Evolutionary conservation across 2,888 invertebrate species (phyloP).

Genomic region (Cerastoderma edule): DNA sequence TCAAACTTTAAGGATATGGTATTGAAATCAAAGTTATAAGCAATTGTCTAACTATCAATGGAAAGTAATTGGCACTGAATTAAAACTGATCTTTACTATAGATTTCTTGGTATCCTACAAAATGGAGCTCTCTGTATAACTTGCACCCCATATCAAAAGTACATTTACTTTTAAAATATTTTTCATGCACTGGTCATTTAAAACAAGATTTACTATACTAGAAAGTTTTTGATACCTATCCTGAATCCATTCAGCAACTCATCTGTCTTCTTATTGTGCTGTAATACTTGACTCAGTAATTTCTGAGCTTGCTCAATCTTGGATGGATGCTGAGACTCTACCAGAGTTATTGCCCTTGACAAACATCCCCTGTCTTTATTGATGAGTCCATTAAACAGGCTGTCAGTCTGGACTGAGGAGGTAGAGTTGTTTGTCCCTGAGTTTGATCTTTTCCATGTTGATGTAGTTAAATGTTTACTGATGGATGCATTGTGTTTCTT

Average conservation of each 20-base stretch:
- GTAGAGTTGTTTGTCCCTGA: too few relatives aligned
- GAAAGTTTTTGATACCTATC: conserved; percentile 83
- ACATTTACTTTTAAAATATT: background rate
- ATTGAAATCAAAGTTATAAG: too few relatives aligned
- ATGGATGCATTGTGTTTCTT: too few relatives aligned
- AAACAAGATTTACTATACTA: background rate
- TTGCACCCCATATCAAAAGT: background rate
- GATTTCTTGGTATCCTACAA: background rate
- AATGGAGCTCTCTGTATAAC: background rate
- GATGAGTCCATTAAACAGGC: conserved; percentile 67
- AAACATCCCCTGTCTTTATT: conserved; percentile 82
- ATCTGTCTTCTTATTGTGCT: conserved; percentile 66
- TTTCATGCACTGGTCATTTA: background rate
- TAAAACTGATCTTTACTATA: background rate
- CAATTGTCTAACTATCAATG: background rate
- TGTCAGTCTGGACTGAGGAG: too few relatives aligned
- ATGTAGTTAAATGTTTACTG: too few relatives aligned
- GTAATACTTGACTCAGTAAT: conserved; percentile 80
- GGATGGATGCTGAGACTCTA: conserved; percentile 84
- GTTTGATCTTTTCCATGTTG: too few relatives aligned
- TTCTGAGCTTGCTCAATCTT: conserved; percentile 84
- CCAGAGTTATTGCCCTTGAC: conserved; percentile 85
- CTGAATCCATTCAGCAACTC: conserved; percentile 79
- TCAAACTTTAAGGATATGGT: too few relatives aligned
- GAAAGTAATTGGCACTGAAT: background rate